Percentiles rank a stretch among this genome's conserved stretches.
phyloP scores from a whole-genome alignment of 2,797 vertebrate species.

The Mormyrus proboscirostris region DNA sequence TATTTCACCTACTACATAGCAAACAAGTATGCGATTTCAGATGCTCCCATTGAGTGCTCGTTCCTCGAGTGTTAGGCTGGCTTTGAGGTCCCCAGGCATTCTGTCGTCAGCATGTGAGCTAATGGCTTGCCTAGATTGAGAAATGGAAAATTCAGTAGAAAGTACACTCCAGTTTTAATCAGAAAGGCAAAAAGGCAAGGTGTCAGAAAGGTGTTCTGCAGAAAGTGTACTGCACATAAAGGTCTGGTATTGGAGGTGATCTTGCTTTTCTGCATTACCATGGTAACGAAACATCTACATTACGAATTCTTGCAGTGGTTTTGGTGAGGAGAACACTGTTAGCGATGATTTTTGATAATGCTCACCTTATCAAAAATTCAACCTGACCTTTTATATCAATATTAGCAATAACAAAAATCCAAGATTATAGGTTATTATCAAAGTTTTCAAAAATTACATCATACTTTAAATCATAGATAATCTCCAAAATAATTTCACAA shows the following conservation, averaged over 20 bases:
- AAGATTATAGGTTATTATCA: not conserved
- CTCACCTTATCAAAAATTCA: not conserved
- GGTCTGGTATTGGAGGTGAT: slow-evolving; percentile 22
- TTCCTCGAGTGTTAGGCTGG: not conserved
- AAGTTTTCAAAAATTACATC: not conserved
- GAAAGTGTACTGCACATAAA: slow-evolving; percentile 6
- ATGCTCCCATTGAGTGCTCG: not conserved
- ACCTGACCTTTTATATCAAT: not conserved
- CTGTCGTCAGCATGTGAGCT: not conserved
- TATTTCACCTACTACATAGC: not conserved
- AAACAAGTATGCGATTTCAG: not conserved
- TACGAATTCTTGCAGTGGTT: not conserved
- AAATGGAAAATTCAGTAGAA: not conserved
- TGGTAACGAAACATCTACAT: slow-evolving; percentile 31
- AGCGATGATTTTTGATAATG: not conserved
- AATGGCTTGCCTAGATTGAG: not conserved
- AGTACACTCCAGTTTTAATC: not conserved
- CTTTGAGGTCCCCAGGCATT: not conserved
- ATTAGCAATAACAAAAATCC: not conserved
- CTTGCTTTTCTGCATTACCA: slow-evolving; percentile 29
- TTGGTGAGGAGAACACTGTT: not conserved
- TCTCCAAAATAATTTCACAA: not conserved
- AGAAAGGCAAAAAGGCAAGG: not conserved
- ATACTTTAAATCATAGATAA: not conserved
- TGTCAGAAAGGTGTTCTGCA: not conserved